phyloP scores from a whole-genome alignment of 2,797 vertebrate genomes.

The Psittacula echo region DNA sequence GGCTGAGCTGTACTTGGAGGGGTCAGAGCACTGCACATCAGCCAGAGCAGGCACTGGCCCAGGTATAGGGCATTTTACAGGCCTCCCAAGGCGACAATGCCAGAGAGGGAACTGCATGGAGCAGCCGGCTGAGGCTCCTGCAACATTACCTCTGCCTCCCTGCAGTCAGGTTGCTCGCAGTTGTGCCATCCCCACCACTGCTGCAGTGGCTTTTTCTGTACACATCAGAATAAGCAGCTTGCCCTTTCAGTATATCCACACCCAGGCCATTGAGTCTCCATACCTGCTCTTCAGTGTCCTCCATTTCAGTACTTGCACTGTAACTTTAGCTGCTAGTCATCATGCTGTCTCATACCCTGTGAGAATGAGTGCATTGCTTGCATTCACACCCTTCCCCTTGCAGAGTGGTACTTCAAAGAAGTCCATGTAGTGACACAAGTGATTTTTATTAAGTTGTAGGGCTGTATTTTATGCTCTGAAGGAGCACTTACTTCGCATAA shows the following conservation, averaged over 20 bases:
- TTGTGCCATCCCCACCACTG: rapidly evolving
- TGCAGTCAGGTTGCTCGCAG: neutral
- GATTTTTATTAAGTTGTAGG: constrained; percentile 4
- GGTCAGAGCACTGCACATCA: neutral
- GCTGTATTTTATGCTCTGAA: constrained; percentile 6
- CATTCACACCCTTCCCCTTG: neutral
- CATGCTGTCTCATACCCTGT: neutral
- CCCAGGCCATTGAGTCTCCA: neutral
- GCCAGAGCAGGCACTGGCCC: neutral
- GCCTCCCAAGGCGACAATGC: neutral
- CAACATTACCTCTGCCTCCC: neutral
- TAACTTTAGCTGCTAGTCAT: neutral
- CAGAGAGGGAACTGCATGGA: neutral
- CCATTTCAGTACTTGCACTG: neutral
- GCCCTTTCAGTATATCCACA: neutral
- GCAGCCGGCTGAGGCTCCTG: neutral
- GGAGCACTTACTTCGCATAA: constrained; percentile 15
- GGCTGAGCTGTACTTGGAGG: neutral
- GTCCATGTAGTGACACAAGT: neutral
- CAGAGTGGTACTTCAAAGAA: neutral
- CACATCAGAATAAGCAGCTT: rapidly evolving
- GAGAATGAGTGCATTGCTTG: neutral
- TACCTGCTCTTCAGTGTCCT: neutral
- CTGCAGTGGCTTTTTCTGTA: neutral
- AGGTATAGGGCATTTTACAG: neutral